Base-by-base conservation (phyloP, 2,888 invertebrate genomes). In the Campoletis raptor region DNA sequence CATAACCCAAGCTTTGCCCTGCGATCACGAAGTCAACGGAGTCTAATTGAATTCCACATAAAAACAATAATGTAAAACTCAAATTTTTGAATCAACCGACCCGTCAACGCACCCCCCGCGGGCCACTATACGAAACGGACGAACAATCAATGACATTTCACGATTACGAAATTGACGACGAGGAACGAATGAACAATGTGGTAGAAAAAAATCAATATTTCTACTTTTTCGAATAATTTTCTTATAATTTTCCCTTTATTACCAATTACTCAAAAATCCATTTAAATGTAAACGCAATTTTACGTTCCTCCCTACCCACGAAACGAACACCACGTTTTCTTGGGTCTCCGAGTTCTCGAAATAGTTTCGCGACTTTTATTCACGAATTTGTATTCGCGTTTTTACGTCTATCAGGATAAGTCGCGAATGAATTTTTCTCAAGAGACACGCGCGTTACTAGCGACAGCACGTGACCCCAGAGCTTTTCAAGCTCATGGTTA, bases 1-100 rank as follows among this genome's bases (percentile, higher is more conserved):
- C 99, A 95, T 99, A 99, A 92, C 99, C 99, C 93, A 99, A 96
- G 95, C 99, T 99, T 95, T 99, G 99, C 92, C 99, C 99, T 96
- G 92, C 79, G 93, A 92, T 85, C 86, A 83, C 84, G 79, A 85
- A 87, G 78, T 84, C 81, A 87, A 88, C 87, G 74, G 80, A 86
- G 82, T 86, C 83, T 85, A 73, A 83, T 86, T 80, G 73, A 88
- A 85, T 86, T 88, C 82, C 84, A 87, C 84, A 77, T 82, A 82
- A 83, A 83, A 86, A 84, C 76, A 85, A 83, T 81, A 84, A 84
- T 78, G 76, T 74, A 81, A 86, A 86, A 72, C 79, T 84, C 85
- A 83, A 87, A 70, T 80, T 67, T 81, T 80, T 42, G 72, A 83
- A 76, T 45, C 66, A 67, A 77, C 30, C 57, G 77, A 67, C 36